phyloP scores from a whole-genome alignment of 2,888 invertebrate genomes.

The Parapristionchus giblindavisi region DNA sequence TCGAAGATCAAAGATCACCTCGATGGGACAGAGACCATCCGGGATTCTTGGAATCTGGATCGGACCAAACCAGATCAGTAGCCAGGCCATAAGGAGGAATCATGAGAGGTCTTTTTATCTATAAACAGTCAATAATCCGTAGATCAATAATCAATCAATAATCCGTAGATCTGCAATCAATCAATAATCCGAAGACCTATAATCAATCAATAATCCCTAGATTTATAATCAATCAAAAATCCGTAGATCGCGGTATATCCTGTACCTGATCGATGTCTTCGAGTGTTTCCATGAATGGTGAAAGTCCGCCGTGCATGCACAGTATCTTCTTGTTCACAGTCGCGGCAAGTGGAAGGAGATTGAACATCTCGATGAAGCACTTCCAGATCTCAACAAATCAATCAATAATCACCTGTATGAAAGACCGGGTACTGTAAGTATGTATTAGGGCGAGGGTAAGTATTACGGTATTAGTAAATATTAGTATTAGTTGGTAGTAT shows the following conservation, averaged over 20 bases:
- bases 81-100: constrained; percentile 35
- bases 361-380: constrained; percentile 32
- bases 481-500: no score
- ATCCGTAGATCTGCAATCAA: constrained; percentile 25
- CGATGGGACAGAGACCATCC: constrained; percentile 36
- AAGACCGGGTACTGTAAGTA: no score
- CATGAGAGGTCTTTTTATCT: constrained; percentile 30
- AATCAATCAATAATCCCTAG: background rate
- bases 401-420: background rate
- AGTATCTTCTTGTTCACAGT: constrained; percentile 37
- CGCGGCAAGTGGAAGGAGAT: constrained; percentile 25
- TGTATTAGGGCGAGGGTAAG: no score
- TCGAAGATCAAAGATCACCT: constrained; percentile 20
- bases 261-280: constrained; percentile 36
- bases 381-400: constrained; percentile 27
- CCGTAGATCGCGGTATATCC: no score
- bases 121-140: background rate
- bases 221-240: no score
- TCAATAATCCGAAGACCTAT: constrained; percentile 23
- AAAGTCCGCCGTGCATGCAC: constrained; percentile 33
- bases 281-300: constrained; percentile 27
- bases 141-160: constrained; percentile 11
- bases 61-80: constrained; percentile 35
- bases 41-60: constrained; percentile 21
- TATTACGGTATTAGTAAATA: no score